Percentiles rank a stretch among this genome's conserved stretches.
Conservation (phyloP, 2,113 vertebrate species). For the Osmerus mordax region DNA sequence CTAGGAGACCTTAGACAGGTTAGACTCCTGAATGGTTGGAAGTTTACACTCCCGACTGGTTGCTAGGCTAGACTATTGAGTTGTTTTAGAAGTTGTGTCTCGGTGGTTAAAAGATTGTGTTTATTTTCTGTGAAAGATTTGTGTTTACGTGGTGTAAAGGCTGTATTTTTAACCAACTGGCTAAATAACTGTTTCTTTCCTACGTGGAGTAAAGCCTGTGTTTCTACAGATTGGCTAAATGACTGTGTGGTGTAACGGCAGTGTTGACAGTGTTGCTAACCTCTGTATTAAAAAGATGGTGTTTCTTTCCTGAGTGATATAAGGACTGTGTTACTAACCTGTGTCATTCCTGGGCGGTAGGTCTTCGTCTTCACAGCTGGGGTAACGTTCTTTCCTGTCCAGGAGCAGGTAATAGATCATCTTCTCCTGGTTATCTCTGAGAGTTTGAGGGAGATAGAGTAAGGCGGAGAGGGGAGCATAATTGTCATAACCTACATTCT, state of each 20-base stretch:
- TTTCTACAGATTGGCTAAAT: too few species aligned
- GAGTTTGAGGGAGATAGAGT: background rate
- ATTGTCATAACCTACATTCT: too few species aligned
- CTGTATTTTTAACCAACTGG: too few species aligned
- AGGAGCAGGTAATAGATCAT: constrained; percentile 92
- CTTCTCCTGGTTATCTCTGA: constrained; percentile 90
- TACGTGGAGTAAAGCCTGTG: too few species aligned
- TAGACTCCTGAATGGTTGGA: background rate
- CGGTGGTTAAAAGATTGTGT: too few species aligned
- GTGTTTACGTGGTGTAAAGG: too few species aligned
- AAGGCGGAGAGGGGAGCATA: background rate
- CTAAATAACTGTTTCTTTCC: too few species aligned
- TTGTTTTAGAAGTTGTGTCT: too few species aligned
- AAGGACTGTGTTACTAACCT: constrained; percentile 61
- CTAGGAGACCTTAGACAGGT: background rate
- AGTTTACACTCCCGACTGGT: background rate
- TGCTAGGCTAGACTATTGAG: too few species aligned
- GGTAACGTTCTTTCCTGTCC: constrained; percentile 90
- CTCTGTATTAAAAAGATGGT: background rate
- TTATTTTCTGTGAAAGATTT: too few species aligned
- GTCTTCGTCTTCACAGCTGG: constrained; percentile 89
- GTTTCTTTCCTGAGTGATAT: background rate
- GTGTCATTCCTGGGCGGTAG: constrained; percentile 83
- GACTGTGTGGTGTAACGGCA: background rate
- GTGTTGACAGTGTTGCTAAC: background rate